phyloP scores from a whole-genome alignment of 2,888 invertebrate genomes.

The Drosophila yooni region DNA sequence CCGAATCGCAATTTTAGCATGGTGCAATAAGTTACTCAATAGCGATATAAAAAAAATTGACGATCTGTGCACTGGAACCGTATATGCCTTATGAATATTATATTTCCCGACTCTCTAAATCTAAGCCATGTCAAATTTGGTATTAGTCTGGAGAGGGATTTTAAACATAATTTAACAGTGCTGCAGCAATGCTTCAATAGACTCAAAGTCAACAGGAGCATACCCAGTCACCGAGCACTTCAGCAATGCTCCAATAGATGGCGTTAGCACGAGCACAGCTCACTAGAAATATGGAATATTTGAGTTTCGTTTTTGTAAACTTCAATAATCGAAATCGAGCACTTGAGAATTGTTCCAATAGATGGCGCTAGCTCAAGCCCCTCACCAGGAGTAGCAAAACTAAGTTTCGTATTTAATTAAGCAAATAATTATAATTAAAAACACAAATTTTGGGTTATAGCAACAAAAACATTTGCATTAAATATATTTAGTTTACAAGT shows the following conservation, averaged over 20 bases:
- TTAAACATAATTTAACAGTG: conserved; percentile 18
- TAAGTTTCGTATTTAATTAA: background rate
- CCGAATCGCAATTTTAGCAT: conserved; percentile 20
- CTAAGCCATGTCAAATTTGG: conserved; percentile 26
- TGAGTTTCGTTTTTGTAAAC: background rate
- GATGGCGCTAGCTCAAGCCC: background rate
- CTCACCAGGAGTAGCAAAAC: background rate
- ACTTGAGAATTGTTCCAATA: background rate
- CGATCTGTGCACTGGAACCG: conserved; percentile 40
- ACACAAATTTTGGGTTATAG: background rate
- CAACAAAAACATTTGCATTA: conserved; percentile 53
- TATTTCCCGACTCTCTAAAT: conserved; percentile 32
- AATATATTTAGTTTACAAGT: conserved; percentile 50
- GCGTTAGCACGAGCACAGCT: background rate
- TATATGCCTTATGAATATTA: conserved; percentile 35
- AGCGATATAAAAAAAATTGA: conserved; percentile 17
- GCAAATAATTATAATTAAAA: background rate
- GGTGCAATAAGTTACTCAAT: conserved; percentile 22
- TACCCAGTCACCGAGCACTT: conserved; percentile 6
- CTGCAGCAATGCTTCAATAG: conserved; percentile 24
- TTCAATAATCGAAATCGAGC: background rate
- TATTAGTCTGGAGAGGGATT: conserved; percentile 8
- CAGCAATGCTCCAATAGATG: background rate
- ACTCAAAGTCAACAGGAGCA: background rate
- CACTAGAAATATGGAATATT: background rate